Base-by-base conservation (phyloP, 2,888 invertebrate species). In the Callyntrura sp. region DNA sequence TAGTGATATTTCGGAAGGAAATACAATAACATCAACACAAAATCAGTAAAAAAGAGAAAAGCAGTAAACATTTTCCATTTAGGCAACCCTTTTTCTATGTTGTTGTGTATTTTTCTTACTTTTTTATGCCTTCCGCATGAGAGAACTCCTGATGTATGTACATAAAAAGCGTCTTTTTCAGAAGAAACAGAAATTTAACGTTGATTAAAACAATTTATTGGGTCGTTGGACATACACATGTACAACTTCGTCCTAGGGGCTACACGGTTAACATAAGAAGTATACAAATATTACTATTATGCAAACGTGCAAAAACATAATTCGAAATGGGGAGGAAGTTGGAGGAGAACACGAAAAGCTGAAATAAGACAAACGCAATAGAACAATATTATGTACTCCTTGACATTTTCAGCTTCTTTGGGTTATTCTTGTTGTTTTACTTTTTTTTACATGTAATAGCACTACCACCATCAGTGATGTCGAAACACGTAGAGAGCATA, bases 161-260 rank as follows among this genome's bases (percentile, higher is more conserved):
- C 35, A 73, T 73, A 45, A 14, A 79, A 17, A 55, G 35, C 28
- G 43, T 78, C 62, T 60, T 25, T 87, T 70, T 65, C 70, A 79
- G 68, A 17, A 57, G 25, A 65, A 70, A 25, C 20, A 48, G 70
- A 60, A 88, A 82, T 83, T 82, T 82, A 68, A 28, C 45, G 25
- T 45, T 73, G 48, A 73, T 73, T 82, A 83, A 62, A 76, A 70
- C 70, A 88, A 88, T 88, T 88, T 88, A 83, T 83, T 83, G 76
- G 62, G 11, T 20, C 17, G 76, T 83, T 83, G 55, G 51, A 83
- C 78, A 88, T 17, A 17, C 28, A 68, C 28, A 68, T 28, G 28
- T 14, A 35, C 17, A 23, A 11, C 23, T 62, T n/a, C n/a, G n/a
- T n/a, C 28, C 20, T 20, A n/a, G 25, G 25, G 45, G 11, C 45